Percentiles rank a stretch among this genome's conserved stretches.
phyloP scores from a whole-genome alignment of 2,113 vertebrate species.

The Amazona guildingii region DNA sequence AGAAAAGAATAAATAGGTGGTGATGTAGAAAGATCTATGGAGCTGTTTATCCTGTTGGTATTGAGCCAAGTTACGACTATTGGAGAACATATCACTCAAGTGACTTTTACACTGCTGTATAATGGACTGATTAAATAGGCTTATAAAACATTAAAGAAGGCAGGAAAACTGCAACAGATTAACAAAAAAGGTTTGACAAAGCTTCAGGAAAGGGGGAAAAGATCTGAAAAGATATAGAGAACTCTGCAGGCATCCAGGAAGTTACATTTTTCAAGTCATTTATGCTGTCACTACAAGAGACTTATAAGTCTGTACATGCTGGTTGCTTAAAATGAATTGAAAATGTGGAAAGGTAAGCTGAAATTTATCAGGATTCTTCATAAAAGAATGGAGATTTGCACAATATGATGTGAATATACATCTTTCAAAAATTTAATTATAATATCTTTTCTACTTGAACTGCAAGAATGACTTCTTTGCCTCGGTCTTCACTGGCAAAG shows the following conservation, averaged over 20 bases:
- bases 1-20: conserved; percentile 3
- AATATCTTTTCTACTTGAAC: background rate
- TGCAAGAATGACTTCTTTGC: background rate
- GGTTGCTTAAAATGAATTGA: background rate
- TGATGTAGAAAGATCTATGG: conserved; percentile 1
- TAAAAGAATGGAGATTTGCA: background rate
- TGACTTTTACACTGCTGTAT: conserved; percentile 16
- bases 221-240: background rate
- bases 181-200: background rate
- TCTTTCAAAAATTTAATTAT: background rate
- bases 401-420: background rate
- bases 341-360: background rate
- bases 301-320: background rate
- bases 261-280: background rate
- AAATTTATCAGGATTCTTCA: background rate
- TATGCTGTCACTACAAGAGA: background rate
- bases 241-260: background rate
- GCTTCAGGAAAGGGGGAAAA: background rate
- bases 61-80: background rate
- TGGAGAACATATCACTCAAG: background rate
- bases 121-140: conserved; percentile 7
- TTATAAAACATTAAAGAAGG: background rate
- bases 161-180: background rate
- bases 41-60: background rate
- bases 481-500: too few species aligned